Evolutionary conservation across 2,797 vertebrate genomes (phyloP).

Genomic region (Manis javanica): DNA sequence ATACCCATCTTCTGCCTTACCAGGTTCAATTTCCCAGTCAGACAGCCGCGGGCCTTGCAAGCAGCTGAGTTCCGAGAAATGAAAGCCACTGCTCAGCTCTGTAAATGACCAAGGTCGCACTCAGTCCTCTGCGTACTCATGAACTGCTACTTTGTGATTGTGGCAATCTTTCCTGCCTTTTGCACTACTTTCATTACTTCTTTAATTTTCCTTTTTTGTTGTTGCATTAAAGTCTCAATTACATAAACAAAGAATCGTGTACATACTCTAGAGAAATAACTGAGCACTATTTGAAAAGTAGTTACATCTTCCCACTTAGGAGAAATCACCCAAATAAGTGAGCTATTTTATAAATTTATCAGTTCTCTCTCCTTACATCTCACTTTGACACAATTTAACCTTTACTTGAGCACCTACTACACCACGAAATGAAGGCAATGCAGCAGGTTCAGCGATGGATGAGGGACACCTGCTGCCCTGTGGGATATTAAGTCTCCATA

Average conservation of each 20-base stretch:
- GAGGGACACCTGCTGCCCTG: background rate
- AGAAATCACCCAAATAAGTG: background rate
- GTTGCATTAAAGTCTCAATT: background rate
- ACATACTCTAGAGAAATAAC: background rate
- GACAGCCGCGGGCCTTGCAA: background rate
- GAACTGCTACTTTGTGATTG: background rate
- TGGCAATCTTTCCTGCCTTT: background rate
- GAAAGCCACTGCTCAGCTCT: background rate
- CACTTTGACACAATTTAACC: background rate
- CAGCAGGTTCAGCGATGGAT: background rate
- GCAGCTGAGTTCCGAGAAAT: background rate
- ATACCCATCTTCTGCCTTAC: background rate
- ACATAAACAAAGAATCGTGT: background rate
- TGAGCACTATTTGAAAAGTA: background rate
- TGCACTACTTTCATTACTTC: background rate
- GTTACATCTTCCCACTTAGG: background rate
- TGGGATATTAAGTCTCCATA: background rate
- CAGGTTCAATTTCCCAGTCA: background rate
- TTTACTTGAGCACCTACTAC: background rate
- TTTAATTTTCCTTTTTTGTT: background rate
- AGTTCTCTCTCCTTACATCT: background rate
- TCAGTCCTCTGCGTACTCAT: background rate
- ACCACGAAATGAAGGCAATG: background rate
- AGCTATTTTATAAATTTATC: background rate
- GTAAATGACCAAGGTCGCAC: background rate